Evolutionary conservation across 2,797 vertebrate species (phyloP).

Genomic region (Graptemys geographica): DNA sequence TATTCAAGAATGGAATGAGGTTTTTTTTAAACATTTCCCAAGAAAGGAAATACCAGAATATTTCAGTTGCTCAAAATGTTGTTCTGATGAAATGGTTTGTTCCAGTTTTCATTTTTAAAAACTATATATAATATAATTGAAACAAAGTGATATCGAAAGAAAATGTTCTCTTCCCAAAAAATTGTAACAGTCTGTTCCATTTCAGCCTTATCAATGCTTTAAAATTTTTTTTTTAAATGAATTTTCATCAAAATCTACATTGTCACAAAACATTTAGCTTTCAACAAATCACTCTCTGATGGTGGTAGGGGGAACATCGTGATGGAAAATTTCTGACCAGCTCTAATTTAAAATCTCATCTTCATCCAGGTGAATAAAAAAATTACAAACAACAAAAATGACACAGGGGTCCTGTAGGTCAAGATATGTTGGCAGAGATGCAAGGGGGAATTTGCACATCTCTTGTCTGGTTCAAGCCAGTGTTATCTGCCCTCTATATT

Average conservation of each 20-base stretch:
- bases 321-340: not conserved
- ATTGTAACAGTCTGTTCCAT: not conserved
- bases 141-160: not conserved
- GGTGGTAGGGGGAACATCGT: not conserved
- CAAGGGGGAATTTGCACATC: not conserved
- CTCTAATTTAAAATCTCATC: not conserved
- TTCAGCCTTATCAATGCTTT: not conserved
- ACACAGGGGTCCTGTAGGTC: not conserved
- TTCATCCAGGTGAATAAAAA: not conserved
- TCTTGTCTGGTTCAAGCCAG: not conserved
- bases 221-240: not conserved
- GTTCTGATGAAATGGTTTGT: not conserved
- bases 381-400: not conserved
- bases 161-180: not conserved
- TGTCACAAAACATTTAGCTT: not conserved
- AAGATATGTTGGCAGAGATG: not conserved
- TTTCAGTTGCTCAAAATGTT: not conserved
- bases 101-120: not conserved
- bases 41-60: not conserved
- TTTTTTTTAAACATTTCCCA: not conserved
- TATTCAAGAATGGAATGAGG: not conserved
- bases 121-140: not conserved
- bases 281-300: not conserved
- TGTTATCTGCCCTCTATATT: not conserved
- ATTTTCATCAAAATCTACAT: not conserved